Conservation (phyloP, 1,140 invertebrate genomes). For the Coenobita brevimanus region DNA sequence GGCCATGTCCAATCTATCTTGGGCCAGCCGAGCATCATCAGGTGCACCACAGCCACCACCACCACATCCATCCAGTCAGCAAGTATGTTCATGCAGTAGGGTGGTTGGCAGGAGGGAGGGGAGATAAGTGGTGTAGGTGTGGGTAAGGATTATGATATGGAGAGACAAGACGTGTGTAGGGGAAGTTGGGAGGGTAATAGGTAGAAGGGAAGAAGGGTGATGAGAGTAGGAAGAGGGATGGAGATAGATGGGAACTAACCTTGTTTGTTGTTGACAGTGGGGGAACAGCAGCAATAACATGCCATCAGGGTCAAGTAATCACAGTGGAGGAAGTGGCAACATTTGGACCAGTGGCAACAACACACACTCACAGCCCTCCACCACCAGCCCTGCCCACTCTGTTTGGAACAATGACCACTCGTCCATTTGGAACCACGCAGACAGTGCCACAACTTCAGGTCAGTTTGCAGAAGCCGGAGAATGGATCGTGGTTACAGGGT, state of each 20-base stretch:
- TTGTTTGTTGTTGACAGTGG: background rate
- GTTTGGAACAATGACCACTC: constrained; percentile 62
- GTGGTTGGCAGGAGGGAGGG: constrained; percentile 63
- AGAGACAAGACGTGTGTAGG: too few relatives aligned
- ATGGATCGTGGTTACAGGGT: too few relatives aligned
- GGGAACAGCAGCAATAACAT: background rate
- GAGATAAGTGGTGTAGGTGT: background rate
- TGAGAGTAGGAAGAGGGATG: too few relatives aligned
- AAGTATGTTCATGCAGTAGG: too few relatives aligned
- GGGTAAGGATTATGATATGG: too few relatives aligned
- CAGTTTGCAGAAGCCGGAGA: too few relatives aligned
- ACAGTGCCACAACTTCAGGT: constrained; percentile 50
- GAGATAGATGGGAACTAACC: too few relatives aligned
- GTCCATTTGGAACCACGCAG: constrained; percentile 54
- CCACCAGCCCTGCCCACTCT: constrained; percentile 16
- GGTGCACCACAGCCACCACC: constrained; percentile 32
- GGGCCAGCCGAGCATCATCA: constrained; percentile 73
- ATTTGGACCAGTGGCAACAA: constrained; percentile 33
- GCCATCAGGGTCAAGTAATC: too few relatives aligned
- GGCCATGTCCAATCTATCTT: constrained; percentile 77
- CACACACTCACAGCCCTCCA: background rate
- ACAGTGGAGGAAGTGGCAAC: background rate
- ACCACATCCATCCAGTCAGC: constrained; percentile 66
- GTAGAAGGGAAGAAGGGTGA: too few relatives aligned
- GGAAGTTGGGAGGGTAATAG: too few relatives aligned